phyloP scores from a whole-genome alignment of 2,888 invertebrate genomes.

The Cabera pusaria region DNA sequence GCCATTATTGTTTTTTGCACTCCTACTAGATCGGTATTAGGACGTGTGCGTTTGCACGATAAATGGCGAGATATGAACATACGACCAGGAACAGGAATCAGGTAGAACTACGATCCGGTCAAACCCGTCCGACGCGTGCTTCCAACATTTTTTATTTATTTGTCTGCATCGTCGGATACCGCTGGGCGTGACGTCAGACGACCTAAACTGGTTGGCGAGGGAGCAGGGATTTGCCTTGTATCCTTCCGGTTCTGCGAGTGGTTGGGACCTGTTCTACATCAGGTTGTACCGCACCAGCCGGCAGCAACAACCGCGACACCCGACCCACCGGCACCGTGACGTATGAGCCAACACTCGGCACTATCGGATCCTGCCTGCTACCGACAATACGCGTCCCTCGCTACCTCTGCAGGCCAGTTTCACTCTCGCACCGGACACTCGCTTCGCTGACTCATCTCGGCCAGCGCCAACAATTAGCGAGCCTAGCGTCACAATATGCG shows the following conservation, averaged over 20 bases:
- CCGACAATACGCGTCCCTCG: conserved; percentile 45
- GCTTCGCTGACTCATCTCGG: conserved; percentile 69
- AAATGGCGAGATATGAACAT: conserved; percentile 62
- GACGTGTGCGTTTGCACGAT: conserved; percentile 43
- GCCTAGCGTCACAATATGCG: conserved; percentile 69
- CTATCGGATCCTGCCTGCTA: conserved; percentile 48
- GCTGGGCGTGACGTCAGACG: conserved; percentile 81
- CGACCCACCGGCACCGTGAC: conserved; percentile 69
- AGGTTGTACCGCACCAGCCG: conserved; percentile 65
- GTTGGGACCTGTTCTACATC: conserved; percentile 80
- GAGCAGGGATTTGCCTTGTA: conserved; percentile 82
- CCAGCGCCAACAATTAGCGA: conserved; percentile 77
- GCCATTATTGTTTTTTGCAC: no score
- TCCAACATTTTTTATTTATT: conserved; percentile 84
- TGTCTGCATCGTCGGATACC: conserved; percentile 81
- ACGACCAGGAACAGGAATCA: conserved; percentile 81
- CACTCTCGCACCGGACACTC: conserved; percentile 59
- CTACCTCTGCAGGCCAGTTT: conserved; percentile 45
- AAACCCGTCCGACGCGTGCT: conserved; percentile 82
- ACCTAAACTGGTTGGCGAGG: conserved; percentile 83
- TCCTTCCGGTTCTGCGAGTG: conserved; percentile 83
- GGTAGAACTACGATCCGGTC: conserved; percentile 83
- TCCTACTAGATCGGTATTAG: not conserved
- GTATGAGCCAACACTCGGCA: conserved; percentile 48
- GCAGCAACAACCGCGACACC: conserved; percentile 21